These are phyloP conservation scores for Hanleya hanleyi DNA, from an alignment of 2,888 invertebrate genomes.

Conservation along the genomic window DNA sequence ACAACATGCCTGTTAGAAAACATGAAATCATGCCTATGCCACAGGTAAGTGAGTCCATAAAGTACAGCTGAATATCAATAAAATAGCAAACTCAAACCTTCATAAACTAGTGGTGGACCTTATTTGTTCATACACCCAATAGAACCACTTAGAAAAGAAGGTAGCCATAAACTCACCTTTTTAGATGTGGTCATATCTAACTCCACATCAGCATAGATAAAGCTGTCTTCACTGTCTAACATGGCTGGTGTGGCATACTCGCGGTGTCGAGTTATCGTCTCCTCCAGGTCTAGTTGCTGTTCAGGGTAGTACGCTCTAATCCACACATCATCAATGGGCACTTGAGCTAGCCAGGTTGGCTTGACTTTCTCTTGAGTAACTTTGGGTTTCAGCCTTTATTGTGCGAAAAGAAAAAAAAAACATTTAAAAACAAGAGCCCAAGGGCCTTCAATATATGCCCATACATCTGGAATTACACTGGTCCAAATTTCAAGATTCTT, in stretches of 20 bases:
- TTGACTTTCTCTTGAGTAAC: constrained; percentile 6
- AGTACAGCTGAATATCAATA: no score
- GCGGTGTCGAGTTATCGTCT: constrained; percentile 56
- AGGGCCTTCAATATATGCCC: no score
- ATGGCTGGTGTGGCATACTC: constrained; percentile 65
- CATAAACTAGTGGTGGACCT: no score
- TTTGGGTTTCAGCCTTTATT: constrained; percentile 9
- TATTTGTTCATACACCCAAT: no score
- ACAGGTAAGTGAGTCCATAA: no score
- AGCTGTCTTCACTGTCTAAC: constrained; percentile 56
- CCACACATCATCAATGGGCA: constrained; percentile 65
- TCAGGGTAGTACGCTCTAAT: constrained; percentile 51
- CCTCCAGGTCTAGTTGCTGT: constrained; percentile 44
- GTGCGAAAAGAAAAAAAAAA: neutral
- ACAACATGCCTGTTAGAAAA: no score
- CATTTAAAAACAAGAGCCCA: no score
- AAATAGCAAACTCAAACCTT: no score
- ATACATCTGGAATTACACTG: no score
- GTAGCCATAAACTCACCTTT: constrained; percentile 62
- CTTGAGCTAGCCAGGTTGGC: constrained; percentile 3
- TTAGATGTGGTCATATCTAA: constrained; percentile 63
- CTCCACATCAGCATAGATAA: constrained; percentile 54
- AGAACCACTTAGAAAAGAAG: no score
- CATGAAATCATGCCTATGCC: no score
- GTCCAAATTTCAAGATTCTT: no score